These are phyloP conservation scores for Desmodus rotundus DNA, from an alignment of 2,113 vertebrate species.

Conservation along the genomic window DNA sequence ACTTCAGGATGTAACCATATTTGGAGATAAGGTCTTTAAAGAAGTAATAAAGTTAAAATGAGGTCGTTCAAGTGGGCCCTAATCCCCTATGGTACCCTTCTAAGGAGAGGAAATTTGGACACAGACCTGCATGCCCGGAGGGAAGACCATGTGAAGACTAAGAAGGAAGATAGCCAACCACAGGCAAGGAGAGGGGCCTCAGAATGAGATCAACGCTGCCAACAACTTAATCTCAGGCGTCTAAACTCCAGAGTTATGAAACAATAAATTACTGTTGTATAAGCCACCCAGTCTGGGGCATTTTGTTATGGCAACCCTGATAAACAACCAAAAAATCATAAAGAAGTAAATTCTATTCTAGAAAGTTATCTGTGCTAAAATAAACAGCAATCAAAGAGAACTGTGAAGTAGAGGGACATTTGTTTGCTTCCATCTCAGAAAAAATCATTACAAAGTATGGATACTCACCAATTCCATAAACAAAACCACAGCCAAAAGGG, in stretches of 20 bases:
- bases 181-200: background rate
- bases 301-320: background rate
- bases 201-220: background rate
- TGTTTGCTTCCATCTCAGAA: background rate
- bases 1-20: background rate
- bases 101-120: background rate
- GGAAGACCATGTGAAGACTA: background rate
- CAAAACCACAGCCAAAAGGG: background rate
- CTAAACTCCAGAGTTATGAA: background rate
- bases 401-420: background rate
- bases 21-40: background rate
- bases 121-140: background rate
- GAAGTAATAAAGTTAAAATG: background rate
- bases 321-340: background rate
- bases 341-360: background rate
- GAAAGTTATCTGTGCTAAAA: background rate
- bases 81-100: background rate
- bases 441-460: background rate
- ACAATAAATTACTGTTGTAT: background rate
- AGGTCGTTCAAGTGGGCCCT: background rate
- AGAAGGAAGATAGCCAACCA: background rate
- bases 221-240: background rate
- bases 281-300: background rate
- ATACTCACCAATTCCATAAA: background rate
- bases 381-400: background rate